phyloP scores from a whole-genome alignment of 2,797 vertebrate species.

The Rhabdophis nuchalis region DNA sequence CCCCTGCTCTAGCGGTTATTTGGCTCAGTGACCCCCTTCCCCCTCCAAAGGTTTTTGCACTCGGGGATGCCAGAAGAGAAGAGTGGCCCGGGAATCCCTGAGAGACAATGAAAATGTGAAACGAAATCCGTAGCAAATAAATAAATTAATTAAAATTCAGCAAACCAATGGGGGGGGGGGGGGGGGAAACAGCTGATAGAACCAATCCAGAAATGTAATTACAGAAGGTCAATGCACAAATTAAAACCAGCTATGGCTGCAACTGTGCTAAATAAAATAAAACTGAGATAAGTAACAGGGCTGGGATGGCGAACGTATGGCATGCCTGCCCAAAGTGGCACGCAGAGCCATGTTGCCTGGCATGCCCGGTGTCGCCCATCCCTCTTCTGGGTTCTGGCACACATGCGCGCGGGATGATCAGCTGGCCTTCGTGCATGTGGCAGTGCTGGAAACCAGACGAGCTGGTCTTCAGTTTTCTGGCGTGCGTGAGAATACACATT shows the following conservation, averaged over 20 bases:
- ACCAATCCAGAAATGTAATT: not conserved
- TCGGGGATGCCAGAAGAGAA: not conserved
- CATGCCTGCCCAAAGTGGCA: too few relatives aligned
- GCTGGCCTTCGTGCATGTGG: too few relatives aligned
- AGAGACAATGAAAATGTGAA: not conserved
- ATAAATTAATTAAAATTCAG: not conserved
- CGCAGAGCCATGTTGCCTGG: too few relatives aligned
- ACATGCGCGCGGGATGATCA: too few relatives aligned
- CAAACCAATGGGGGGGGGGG: too few relatives aligned
- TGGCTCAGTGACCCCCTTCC: not conserved
- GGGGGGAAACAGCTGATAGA: too few relatives aligned
- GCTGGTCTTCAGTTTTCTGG: too few relatives aligned
- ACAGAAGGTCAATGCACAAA: not conserved
- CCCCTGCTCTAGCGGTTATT: rapidly evolving
- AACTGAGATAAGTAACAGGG: not conserved
- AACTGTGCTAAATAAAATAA: not conserved
- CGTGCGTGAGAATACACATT: too few relatives aligned
- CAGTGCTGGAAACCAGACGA: too few relatives aligned
- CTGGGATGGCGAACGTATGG: too few relatives aligned
- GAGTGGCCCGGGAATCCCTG: not conserved
- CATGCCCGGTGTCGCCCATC: too few relatives aligned
- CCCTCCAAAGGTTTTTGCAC: not conserved
- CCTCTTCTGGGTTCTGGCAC: too few relatives aligned
- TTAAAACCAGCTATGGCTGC: not conserved
- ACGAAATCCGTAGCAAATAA: not conserved